Evolutionary conservation across 2,797 vertebrate species (phyloP).

Genomic region (Discoglossus pictus): DNA sequence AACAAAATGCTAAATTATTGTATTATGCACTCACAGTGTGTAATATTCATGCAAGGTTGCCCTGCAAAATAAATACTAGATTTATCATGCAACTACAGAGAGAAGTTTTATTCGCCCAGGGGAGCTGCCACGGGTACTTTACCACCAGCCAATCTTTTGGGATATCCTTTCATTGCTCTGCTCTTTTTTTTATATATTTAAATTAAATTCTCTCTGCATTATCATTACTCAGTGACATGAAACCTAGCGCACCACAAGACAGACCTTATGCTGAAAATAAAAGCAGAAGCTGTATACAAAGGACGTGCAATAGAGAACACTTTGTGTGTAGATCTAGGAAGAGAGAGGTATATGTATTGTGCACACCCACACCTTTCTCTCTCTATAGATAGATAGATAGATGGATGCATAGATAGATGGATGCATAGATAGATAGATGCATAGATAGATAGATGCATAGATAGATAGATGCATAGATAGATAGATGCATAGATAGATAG

Average conservation of each 20-base stretch:
- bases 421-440: too few species aligned
- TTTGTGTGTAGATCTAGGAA: neutral
- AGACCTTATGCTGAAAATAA: neutral
- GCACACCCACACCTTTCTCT: too few species aligned
- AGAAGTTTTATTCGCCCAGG: constrained; percentile 5
- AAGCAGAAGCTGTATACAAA: too few species aligned
- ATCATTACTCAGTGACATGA: constrained; percentile 39
- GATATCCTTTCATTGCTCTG: constrained; percentile 30
- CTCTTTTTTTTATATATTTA: constrained; percentile 17
- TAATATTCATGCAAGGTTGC: constrained; percentile 43
- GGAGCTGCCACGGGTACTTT: constrained; percentile 32
- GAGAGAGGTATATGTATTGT: too few species aligned
- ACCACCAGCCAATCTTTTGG: constrained; percentile 9
- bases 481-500: too few species aligned
- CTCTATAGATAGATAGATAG: too few species aligned
- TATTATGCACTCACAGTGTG: constrained; percentile 49
- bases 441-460: too few species aligned
- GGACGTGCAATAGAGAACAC: neutral
- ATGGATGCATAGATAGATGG: too few species aligned
- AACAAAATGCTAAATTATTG: constrained; percentile 57
- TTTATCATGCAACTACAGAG: constrained; percentile 49
- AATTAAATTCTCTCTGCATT: constrained; percentile 32
- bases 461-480: too few species aligned
- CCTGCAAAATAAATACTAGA: constrained; percentile 55
- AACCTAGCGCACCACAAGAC: constrained; percentile 23